phyloP scores from a whole-genome alignment of 2,113 vertebrate species.

The Crotalus horridus region DNA sequence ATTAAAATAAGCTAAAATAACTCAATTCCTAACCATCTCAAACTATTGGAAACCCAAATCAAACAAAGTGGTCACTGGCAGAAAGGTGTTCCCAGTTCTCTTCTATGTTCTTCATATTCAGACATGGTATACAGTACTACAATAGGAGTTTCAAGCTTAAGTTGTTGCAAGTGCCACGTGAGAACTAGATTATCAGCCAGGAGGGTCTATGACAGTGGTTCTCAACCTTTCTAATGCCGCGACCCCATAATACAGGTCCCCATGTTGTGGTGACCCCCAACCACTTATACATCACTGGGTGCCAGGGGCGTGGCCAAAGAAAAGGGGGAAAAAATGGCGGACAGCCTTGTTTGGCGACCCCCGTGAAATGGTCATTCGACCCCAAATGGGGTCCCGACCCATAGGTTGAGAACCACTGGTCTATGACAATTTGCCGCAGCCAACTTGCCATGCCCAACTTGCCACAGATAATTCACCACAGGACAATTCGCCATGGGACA shows the following conservation, averaged over 20 bases:
- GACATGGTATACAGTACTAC: background rate
- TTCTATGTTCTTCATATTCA: background rate
- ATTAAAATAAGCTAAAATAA: background rate
- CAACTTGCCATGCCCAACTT: background rate
- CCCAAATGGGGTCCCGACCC: too few species aligned
- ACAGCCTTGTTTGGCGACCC: too few species aligned
- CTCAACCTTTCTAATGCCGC: too few species aligned
- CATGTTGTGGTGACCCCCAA: too few species aligned
- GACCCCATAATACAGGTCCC: too few species aligned
- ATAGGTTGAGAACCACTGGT: too few species aligned
- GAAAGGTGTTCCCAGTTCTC: background rate
- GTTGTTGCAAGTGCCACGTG: background rate
- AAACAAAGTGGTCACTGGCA: background rate
- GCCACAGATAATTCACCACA: background rate
- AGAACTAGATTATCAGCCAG: background rate
- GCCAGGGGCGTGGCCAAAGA: too few species aligned
- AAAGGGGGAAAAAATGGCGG: too few species aligned
- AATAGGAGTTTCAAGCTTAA: background rate
- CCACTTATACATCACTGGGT: too few species aligned
- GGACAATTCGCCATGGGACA: background rate
- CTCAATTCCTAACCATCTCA: background rate
- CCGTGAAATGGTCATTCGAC: too few species aligned
- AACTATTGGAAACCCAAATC: background rate
- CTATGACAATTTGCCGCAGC: background rate
- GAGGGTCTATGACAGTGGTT: background rate